A percentile compares a stretch with the other conserved stretches of the same genome.
Conservation (phyloP, 1,140 invertebrate species). For the Sitobion miscanthi region DNA sequence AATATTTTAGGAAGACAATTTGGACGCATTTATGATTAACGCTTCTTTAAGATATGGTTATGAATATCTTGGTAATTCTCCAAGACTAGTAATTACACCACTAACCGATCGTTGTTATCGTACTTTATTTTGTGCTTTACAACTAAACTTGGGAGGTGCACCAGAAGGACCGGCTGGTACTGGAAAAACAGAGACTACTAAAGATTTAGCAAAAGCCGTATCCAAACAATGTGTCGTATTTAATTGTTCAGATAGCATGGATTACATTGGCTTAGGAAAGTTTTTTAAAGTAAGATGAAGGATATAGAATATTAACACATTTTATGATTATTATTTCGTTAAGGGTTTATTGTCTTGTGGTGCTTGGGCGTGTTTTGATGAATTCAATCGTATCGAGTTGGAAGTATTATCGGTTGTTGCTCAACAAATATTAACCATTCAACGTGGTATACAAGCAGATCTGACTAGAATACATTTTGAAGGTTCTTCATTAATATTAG, state of each 20-base stretch:
- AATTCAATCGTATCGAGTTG: slow-evolving; percentile 86
- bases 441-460: slow-evolving; percentile 79
- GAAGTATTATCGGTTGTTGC: slow-evolving; percentile 92
- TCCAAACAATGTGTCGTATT: slow-evolving; percentile 97
- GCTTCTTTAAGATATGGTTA: slow-evolving; percentile 89
- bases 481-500: slow-evolving; percentile 83
- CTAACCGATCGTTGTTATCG: slow-evolving; percentile 91
- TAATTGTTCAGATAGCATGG: slow-evolving; percentile 92
- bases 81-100: slow-evolving; percentile 85
- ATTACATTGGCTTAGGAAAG: slow-evolving; percentile 92
- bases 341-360: slow-evolving; percentile 91
- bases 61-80: slow-evolving; percentile 91
- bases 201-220: slow-evolving; percentile 94
- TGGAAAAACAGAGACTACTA: slow-evolving; percentile 95
- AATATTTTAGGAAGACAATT: slow-evolving; percentile 67
- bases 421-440: slow-evolving; percentile 81
- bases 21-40: slow-evolving; percentile 91
- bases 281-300: slow-evolving; percentile 80
- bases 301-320: background rate
- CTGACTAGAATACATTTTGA: slow-evolving; percentile 82
- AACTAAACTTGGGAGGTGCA: slow-evolving; percentile 82
- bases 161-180: slow-evolving; percentile 95
- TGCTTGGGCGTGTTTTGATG: slow-evolving; percentile 97
- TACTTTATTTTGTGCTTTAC: slow-evolving; percentile 88
- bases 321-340: slow-evolving; percentile 51